Base-by-base conservation (phyloP, 2,113 vertebrate species). In the Candoia aspera region DNA sequence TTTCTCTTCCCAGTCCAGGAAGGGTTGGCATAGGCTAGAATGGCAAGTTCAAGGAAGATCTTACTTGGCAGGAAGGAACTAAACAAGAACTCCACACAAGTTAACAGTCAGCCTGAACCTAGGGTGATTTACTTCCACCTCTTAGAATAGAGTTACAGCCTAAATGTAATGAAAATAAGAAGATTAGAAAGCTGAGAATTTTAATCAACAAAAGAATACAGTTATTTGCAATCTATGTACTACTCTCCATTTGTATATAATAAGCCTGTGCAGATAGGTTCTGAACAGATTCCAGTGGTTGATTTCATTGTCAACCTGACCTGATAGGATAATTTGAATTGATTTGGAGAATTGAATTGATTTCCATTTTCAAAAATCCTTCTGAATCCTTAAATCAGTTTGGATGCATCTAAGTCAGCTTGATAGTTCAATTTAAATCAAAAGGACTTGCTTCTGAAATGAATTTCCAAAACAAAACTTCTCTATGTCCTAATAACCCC, bases 191-290 rank as follows among this genome's bases (percentile, higher is more conserved):
- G 26, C 42, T 53, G 29, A 6, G 46, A 37, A 73, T 37, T 37
- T 73, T 73, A 73, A 73, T 73, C 68, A 37, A 73, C n/a, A 94
- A 89, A 58, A 96, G 62, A 15, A 1, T 64, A 60, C 2, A 29
- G 1, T 24, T 73, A 37, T 58, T 88, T 92, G 90, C 0, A 42
- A 79, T 93, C 33, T 8, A 24, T 4, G 11, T 88, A 24, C 49
- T 93, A 23, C 24, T 26, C 60, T 55, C 21, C 19, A 21, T 73
- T 68, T 46, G 19, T 4, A 8, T 11, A 53, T 54, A 89, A 59
- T 62, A 62, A 2, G 60, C 26, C 26, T 62, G 60, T 62, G 1
- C 26, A 24, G 33, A 33, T 33, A 33, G 13, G n/a, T 13, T 73
- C 15, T 73, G n/a, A 73, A 33, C 5, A 33, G n/a, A 33, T 73